Base-by-base conservation (phyloP, 2,888 invertebrate species). In the Elysia crispata region DNA sequence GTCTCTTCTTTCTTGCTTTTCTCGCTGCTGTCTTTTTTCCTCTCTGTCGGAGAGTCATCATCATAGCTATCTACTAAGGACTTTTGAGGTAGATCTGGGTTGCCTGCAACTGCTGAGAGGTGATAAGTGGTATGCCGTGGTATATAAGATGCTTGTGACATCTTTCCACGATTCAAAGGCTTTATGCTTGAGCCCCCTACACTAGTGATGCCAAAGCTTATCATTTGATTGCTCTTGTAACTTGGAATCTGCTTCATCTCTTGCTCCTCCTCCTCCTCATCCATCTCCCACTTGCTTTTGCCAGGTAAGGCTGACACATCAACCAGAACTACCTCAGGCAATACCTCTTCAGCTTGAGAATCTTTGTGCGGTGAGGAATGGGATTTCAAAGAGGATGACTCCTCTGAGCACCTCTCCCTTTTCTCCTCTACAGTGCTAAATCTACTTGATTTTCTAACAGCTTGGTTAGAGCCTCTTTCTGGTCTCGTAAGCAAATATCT, bases 251-350 rank as follows among this genome's bases (percentile, higher is more conserved):
- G n/a, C 15, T 41, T 41, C 25, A 1, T 8, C 8, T 25, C 6
- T 13, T 70, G n/a, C 41, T 70, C 75, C 13, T 79, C 79, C 25
- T 80, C 80, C 20, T 80, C 80, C 20, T 80, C 80, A 69, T 80
- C 80, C 62, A 80, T 69, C 49, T 80, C 80, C 80, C 80, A 80
- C 30, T 76, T 76, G 62, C 80, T 80, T 33, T 80, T 80, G 18
- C 76, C 80, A 62, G 80, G 80, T 49, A 80, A 28, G n/a, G 80
- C 80, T 15, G 80, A 80, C 1, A 80, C 72, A 76, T 80, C 80
- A 11, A 80, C 75, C 18, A 79, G 33, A 8, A 79, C 75, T 23
- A 57, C 60, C 30, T 69, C 75, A 3, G 75, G 79, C 5, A 33
- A 1, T 49, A 54, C 25, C 8, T 41, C 25, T 33, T 66, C 67